Evolutionary conservation across 2,113 vertebrate species (phyloP).

Genomic region (Calidris pugnax): DNA sequence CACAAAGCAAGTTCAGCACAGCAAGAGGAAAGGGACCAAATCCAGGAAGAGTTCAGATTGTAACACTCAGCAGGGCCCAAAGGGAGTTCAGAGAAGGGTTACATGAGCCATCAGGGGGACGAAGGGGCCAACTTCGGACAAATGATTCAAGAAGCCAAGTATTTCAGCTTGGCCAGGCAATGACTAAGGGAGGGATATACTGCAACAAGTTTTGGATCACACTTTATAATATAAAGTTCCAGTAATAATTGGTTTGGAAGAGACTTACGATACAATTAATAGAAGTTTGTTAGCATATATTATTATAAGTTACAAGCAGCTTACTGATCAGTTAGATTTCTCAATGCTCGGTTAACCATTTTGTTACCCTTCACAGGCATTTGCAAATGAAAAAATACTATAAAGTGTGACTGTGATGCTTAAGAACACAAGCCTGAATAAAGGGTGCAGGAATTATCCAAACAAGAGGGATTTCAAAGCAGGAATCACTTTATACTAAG

Average conservation of each 20-base stretch:
- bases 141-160: slow-evolving; percentile 57
- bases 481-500: background rate
- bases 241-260: slow-evolving; percentile 8
- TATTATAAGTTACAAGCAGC: background rate
- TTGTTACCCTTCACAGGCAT: background rate
- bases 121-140: slow-evolving; percentile 20
- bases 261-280: background rate
- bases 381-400: background rate
- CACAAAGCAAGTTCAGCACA: background rate
- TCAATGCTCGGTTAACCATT: background rate
- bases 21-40: slow-evolving; percentile 22
- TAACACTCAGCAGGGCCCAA: slow-evolving; percentile 49
- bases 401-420: background rate
- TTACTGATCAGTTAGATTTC: background rate
- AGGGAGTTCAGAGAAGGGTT: slow-evolving; percentile 61
- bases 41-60: slow-evolving; percentile 40
- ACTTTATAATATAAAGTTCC: slow-evolving; percentile 5
- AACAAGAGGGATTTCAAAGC: background rate
- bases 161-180: slow-evolving; percentile 53
- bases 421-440: background rate
- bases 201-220: slow-evolving; percentile 14
- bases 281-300: background rate
- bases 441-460: background rate
- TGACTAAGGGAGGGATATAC: slow-evolving; percentile 24
- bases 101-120: slow-evolving; percentile 7